phyloP scores from a whole-genome alignment of 2,113 vertebrate species.

The Euleptes europaea region DNA sequence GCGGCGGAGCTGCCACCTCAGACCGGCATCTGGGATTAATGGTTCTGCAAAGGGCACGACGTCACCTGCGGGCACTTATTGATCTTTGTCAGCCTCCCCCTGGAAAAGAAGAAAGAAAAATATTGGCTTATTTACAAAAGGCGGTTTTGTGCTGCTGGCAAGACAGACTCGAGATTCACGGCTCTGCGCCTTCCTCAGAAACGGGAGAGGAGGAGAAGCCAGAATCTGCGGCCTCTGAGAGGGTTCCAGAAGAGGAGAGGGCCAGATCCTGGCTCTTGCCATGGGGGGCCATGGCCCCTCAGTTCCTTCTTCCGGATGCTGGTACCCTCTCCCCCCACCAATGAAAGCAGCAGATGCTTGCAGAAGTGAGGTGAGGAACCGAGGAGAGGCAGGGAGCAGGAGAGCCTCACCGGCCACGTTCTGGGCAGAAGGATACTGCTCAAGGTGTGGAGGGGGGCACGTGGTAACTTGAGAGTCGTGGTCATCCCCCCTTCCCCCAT shows the following conservation, averaged over 20 bases:
- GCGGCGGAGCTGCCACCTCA: conserved; percentile 59
- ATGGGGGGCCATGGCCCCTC: no score
- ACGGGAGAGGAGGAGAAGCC: conserved; percentile 38
- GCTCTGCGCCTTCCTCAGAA: conserved; percentile 28
- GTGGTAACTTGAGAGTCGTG: no score
- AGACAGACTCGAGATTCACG: conserved; percentile 61
- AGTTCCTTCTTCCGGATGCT: no score
- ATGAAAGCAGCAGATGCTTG: background rate
- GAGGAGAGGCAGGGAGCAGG: no score
- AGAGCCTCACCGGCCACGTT: no score
- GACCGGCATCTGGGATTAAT: conserved; percentile 70
- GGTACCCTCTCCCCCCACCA: background rate
- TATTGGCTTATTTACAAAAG: conserved; percentile 75
- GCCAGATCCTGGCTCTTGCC: background rate
- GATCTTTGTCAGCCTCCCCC: conserved; percentile 73
- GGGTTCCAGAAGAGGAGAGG: rapidly evolving
- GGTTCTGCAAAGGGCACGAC: conserved; percentile 67
- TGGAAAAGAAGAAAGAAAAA: conserved; percentile 67
- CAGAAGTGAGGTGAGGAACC: background rate
- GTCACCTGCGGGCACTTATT: conserved; percentile 71
- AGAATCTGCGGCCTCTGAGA: conserved; percentile 8
- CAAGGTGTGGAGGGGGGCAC: background rate
- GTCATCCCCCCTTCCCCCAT: no score
- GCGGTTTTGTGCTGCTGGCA: conserved; percentile 58
- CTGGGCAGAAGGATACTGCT: background rate